phyloP scores from a whole-genome alignment of 1,140 invertebrate species.

The Brachionus rotundiformis region DNA sequence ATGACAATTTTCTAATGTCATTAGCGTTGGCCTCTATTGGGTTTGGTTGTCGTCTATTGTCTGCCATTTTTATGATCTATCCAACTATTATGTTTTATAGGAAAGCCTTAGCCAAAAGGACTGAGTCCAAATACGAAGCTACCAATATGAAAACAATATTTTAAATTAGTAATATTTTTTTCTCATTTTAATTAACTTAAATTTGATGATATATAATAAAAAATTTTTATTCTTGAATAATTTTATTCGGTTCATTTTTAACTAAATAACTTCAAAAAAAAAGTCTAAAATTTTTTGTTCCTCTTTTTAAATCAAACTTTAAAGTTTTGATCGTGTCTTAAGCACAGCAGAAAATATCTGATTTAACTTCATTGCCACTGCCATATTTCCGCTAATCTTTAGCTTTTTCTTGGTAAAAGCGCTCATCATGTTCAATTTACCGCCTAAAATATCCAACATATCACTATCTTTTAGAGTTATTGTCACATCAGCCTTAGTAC shows the following conservation, averaged over 20 bases:
- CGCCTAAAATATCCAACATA: conserved; percentile 79
- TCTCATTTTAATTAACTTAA: too few relatives aligned
- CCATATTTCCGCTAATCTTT: conserved; percentile 95
- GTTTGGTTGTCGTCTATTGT: neutral
- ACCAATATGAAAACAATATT: neutral
- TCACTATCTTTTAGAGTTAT: conserved; percentile 84
- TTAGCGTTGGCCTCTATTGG: neutral
- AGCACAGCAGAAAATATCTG: conserved; percentile 66
- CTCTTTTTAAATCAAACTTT: neutral
- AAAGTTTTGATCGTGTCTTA: conserved; percentile 29
- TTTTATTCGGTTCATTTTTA: neutral
- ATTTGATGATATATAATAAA: too few relatives aligned
- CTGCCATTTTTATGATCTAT: conserved; percentile 29
- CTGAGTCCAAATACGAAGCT: neutral
- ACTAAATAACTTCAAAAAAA: conserved; percentile 25
- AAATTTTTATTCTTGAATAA: neutral
- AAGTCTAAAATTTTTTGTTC: neutral
- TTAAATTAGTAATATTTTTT: neutral
- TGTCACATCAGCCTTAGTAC: conserved; percentile 79
- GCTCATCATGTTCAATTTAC: conserved; percentile 85
- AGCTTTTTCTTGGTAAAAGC: conserved; percentile 97
- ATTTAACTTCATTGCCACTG: conserved; percentile 86
- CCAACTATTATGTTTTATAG: neutral
- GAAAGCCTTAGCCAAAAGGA: neutral
- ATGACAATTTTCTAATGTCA: conserved; percentile 20